Percentiles rank a stretch among this genome's conserved stretches.
Conservation (phyloP, 2,797 vertebrate species). For the Corythornis leucogaster region DNA sequence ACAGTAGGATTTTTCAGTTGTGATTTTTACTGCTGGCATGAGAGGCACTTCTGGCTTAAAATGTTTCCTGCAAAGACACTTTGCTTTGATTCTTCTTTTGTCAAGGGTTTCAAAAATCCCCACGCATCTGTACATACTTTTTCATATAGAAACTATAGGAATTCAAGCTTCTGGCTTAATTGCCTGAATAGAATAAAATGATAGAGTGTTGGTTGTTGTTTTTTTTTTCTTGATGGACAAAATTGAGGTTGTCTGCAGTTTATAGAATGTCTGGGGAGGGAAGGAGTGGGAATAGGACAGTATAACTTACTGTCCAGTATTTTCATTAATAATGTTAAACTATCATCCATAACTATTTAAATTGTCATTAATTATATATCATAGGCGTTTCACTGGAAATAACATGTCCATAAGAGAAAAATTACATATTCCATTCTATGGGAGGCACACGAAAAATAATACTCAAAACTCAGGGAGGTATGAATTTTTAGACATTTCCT, state of each 20-base stretch:
- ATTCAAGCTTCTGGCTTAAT: conserved; percentile 42
- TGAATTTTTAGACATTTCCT: conserved; percentile 81
- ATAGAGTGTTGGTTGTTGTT: neutral
- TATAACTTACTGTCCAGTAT: conserved; percentile 71
- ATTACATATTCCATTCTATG: conserved; percentile 80
- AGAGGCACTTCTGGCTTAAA: neutral
- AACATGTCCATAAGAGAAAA: conserved; percentile 81
- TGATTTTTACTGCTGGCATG: conserved; percentile 15
- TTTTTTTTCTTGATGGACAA: conserved; percentile 26
- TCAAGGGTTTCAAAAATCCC: neutral
- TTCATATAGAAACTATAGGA: neutral
- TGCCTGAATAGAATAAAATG: conserved; percentile 1
- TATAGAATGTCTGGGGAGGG: conserved; percentile 68
- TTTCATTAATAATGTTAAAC: conserved; percentile 73
- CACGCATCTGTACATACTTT: neutral
- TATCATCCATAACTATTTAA: conserved; percentile 78
- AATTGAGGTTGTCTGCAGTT: conserved; percentile 48
- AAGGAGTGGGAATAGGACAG: conserved; percentile 70
- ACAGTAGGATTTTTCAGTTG: neutral
- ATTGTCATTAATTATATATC: conserved; percentile 80
- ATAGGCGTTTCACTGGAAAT: conserved; percentile 81
- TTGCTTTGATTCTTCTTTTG: conserved; percentile 6
- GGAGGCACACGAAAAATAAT: conserved; percentile 81
- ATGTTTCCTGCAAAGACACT: neutral
- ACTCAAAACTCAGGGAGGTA: conserved; percentile 81